Evolutionary conservation across 2,797 vertebrate species (phyloP).

Genomic region (Monodelphis domestica): DNA sequence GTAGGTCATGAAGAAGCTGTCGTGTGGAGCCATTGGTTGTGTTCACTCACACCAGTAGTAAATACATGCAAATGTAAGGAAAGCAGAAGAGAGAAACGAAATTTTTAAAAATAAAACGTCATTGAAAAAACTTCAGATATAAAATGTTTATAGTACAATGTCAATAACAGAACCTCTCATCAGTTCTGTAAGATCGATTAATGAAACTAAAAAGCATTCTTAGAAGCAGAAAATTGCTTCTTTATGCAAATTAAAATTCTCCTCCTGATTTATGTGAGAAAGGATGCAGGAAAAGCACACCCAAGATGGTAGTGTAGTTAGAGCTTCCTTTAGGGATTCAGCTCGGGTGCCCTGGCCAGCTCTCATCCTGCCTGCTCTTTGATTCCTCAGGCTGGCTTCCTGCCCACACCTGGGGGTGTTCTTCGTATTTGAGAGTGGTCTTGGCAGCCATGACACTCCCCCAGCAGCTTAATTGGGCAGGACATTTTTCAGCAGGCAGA

Average conservation of each 20-base stretch:
- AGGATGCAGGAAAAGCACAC: neutral
- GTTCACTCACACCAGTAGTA: constrained; percentile 3
- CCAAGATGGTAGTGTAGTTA: neutral
- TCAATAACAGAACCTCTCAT: constrained; percentile 36
- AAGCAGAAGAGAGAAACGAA: neutral
- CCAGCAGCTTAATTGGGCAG: neutral
- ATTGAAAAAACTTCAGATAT: constrained; percentile 27
- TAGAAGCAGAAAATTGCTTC: constrained; percentile 3
- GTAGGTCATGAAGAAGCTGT: neutral
- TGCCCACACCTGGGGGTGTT: neutral
- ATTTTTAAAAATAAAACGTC: neutral
- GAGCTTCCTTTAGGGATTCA: neutral
- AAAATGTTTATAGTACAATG: neutral
- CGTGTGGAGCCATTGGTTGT: neutral
- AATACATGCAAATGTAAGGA: neutral
- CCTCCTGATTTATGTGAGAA: neutral
- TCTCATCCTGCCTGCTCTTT: neutral
- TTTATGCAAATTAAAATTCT: neutral
- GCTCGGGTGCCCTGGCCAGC: neutral
- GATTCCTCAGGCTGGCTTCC: neutral
- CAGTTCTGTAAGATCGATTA: neutral
- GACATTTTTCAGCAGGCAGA: neutral
- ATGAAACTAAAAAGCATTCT: constrained; percentile 3
- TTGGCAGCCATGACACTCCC: neutral
- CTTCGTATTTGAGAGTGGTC: neutral